Evolutionary conservation across 2,888 invertebrate genomes (phyloP), one percentile per base, ranked within the genome.

Genomic region (Cantharis lateralis): DNA sequence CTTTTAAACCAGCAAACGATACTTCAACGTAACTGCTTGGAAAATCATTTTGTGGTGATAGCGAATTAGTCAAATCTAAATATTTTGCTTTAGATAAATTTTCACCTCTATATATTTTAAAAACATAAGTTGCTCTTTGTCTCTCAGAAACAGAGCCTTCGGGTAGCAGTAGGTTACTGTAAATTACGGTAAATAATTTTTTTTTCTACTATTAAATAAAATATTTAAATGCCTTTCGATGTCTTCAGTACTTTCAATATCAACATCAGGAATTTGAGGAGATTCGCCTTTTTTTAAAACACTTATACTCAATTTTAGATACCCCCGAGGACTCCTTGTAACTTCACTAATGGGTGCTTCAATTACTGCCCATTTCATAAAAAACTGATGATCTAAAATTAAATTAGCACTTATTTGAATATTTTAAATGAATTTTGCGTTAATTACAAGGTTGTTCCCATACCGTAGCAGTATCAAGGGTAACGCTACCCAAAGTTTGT

Each of bases 311-410:
- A 96, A 91, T 88, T 96, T 96, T 16, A 97, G 88, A 85, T 94
- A 95, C 1, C 96, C 97, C 80, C 92, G 91, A 0, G 91, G 89
- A 3, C 89, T 89, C 80, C 91, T 92, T n/a, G 72, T 62, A 0
- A 76, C 75, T 61, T 86, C 85, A 18, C 81, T 78, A 32, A 93
- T 91, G 0, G 93, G 93, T 75, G 93, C 90, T 26, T 91, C 92
- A 63, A 97, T 88, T 84, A 94, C 92, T 0, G 94, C 95, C 97
- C 97, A 97, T 88, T 96, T 96, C 85, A 95, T 95, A 85, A 93
- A 94, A 84, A 95, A 94, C 85, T 94, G 93, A 84, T 94, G 96
- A 88, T 94, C 95, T 93, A 87, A 61, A 82, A 84, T 74, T 73
- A 78, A 70, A 1, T 62, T 10, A 10, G 24, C 5, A 74, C 48